Conservation (phyloP, 2,888 invertebrate species). For the Mactromeris polynyma region DNA sequence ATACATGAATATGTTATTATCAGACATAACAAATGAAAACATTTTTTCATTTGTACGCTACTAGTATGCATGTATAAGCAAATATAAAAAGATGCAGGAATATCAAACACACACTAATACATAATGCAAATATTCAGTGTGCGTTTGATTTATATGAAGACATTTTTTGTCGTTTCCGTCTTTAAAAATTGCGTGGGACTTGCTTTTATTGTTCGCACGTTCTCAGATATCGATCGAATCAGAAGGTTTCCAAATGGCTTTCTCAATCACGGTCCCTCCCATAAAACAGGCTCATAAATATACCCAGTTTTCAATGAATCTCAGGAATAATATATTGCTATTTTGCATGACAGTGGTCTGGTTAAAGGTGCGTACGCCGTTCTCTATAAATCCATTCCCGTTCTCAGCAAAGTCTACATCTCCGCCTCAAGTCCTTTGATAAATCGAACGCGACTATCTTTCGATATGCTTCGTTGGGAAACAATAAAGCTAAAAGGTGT, state of each 20-base stretch:
- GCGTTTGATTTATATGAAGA: not conserved
- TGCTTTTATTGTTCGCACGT: too few relatives aligned
- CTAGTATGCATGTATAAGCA: too few relatives aligned
- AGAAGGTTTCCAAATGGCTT: not conserved
- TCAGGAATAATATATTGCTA: not conserved
- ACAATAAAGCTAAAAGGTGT: constrained; percentile 55
- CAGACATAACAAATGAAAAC: too few relatives aligned
- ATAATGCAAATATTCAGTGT: not conserved
- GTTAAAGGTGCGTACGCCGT: not conserved
- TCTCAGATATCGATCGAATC: not conserved
- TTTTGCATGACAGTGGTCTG: constrained; percentile 8
- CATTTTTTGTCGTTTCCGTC: not conserved
- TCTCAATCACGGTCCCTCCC: not conserved
- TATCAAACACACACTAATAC: not conserved
- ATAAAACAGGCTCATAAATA: not conserved
- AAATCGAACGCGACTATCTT: constrained; percentile 50
- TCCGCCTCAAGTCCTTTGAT: constrained; percentile 42
- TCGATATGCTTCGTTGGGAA: constrained; percentile 44
- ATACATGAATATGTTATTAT: too few relatives aligned
- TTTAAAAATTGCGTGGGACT: not conserved
- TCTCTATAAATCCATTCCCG: not conserved
- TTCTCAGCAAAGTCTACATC: not conserved
- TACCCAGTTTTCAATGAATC: not conserved
- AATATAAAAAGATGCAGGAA: too few relatives aligned
- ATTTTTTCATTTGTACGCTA: too few relatives aligned